Percentiles rank a stretch among this genome's conserved stretches.
These are phyloP conservation scores for Rhynchopsitta pachyrhyncha DNA, from an alignment of 2,113 vertebrate species.

Conservation along the genomic window DNA sequence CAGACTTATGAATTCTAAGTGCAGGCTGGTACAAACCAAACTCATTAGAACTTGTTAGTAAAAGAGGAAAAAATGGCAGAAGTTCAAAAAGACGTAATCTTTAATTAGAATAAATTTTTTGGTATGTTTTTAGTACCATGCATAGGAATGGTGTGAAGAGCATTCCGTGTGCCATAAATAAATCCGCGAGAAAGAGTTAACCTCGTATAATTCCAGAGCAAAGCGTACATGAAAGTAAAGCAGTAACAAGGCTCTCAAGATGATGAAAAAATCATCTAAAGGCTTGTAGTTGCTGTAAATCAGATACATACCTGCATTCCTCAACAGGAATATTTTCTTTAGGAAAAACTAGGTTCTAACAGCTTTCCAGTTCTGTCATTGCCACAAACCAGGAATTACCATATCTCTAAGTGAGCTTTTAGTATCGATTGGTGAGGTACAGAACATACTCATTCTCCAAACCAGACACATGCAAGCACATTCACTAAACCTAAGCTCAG, in stretches of 20 bases:
- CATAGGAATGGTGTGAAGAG: slow-evolving; percentile 38
- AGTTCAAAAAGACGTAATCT: slow-evolving; percentile 6
- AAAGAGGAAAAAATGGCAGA: slow-evolving; percentile 14
- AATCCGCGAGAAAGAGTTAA: slow-evolving; percentile 44
- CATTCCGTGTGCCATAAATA: slow-evolving; percentile 23
- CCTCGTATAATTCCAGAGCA: slow-evolving; percentile 14
- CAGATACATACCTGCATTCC: slow-evolving; percentile 8
- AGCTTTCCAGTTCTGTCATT: neutral
- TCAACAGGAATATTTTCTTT: neutral
- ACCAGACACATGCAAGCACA: slow-evolving; percentile 31
- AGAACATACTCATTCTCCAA: slow-evolving; percentile 24
- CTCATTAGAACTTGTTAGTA: slow-evolving; percentile 37
- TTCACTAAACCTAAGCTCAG: slow-evolving; percentile 26
- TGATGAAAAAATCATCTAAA: slow-evolving; percentile 10
- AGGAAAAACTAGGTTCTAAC: neutral
- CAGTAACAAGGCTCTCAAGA: slow-evolving; percentile 1
- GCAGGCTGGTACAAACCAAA: slow-evolving; percentile 21
- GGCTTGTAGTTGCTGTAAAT: neutral
- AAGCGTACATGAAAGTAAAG: slow-evolving; percentile 45
- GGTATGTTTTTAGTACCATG: slow-evolving; percentile 35
- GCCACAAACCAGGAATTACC: neutral
- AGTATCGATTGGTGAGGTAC: neutral
- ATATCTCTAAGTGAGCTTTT: neutral
- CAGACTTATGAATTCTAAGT: slow-evolving; percentile 8
- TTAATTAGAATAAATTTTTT: neutral